Percentiles rank a stretch among this genome's conserved stretches.
Conservation (phyloP, 2,888 invertebrate genomes). For the Drosophila neonasuta region DNA sequence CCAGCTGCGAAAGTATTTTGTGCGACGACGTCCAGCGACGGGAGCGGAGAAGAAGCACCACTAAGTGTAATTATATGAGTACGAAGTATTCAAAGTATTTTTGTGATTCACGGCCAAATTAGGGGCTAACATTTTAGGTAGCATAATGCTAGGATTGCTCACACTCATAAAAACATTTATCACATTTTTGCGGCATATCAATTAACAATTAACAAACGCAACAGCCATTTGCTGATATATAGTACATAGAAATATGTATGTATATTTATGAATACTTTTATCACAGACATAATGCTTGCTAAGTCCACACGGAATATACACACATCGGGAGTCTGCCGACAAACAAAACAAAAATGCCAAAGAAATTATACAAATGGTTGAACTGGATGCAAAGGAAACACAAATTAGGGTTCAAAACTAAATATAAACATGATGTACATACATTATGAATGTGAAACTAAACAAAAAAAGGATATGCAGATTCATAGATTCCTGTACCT, state of each 20-base stretch:
- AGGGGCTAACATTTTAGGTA: conserved; percentile 55
- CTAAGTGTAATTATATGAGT: conserved; percentile 31
- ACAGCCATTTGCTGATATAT: conserved; percentile 10
- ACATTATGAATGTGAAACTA: conserved; percentile 9
- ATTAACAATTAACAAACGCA: conserved; percentile 28
- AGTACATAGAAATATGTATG: conserved; percentile 25
- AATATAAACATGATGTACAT: conserved; percentile 16
- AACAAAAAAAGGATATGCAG: conserved; percentile 39
- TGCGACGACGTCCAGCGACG: neutral
- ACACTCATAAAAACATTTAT: conserved; percentile 9
- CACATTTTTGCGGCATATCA: conserved; percentile 48
- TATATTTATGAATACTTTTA: conserved; percentile 65
- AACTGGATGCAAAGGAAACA: conserved; percentile 31
- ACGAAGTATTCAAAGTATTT: conserved; percentile 22
- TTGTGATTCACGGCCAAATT: conserved; percentile 65
- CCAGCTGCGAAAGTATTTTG: conserved; percentile 36
- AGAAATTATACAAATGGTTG: conserved; percentile 36
- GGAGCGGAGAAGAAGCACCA: conserved; percentile 39
- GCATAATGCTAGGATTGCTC: conserved; percentile 30
- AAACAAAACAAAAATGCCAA: conserved; percentile 65
- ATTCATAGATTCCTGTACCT: conserved; percentile 74
- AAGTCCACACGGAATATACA: conserved; percentile 69
- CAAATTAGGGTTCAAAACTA: conserved; percentile 30
- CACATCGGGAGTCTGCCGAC: conserved; percentile 63
- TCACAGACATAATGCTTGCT: conserved; percentile 75